Conservation (phyloP, 2,888 invertebrate species). For the Drosophila setosimentum region DNA sequence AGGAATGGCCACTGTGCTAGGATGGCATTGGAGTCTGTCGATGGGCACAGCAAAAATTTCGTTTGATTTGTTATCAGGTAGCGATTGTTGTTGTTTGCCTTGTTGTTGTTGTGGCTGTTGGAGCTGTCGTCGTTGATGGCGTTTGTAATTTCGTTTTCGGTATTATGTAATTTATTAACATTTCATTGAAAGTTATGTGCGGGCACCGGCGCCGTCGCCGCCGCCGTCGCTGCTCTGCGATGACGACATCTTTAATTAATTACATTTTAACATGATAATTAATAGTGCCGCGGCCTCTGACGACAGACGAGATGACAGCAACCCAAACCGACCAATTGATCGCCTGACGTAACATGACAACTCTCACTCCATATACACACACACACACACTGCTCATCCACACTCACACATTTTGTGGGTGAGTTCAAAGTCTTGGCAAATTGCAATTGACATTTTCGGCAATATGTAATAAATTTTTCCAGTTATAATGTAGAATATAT, state of each 20-base stretch:
- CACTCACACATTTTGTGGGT: background rate
- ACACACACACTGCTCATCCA: background rate
- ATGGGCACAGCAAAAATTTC: slow-evolving; percentile 54
- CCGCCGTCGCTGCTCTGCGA: slow-evolving; percentile 37
- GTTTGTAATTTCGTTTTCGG: slow-evolving; percentile 78
- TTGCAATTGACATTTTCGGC: slow-evolving; percentile 10
- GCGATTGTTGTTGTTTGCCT: slow-evolving; percentile 33
- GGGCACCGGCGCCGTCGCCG: slow-evolving; percentile 51
- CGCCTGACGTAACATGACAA: slow-evolving; percentile 44
- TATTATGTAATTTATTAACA: slow-evolving; percentile 79
- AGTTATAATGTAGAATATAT: background rate
- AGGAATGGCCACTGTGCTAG: slow-evolving; percentile 31
- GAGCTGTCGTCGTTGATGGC: slow-evolving; percentile 67
- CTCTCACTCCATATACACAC: background rate
- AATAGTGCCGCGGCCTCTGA: slow-evolving; percentile 66
- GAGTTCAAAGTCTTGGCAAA: slow-evolving; percentile 22
- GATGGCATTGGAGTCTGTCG: slow-evolving; percentile 17
- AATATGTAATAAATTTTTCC: slow-evolving; percentile 1
- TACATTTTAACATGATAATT: slow-evolving; percentile 80
- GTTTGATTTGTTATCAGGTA: slow-evolving; percentile 76
- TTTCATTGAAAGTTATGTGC: slow-evolving; percentile 80
- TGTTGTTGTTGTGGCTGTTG: slow-evolving; percentile 34
- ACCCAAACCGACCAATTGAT: slow-evolving; percentile 50
- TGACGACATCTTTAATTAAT: slow-evolving; percentile 79
- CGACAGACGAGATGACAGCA: slow-evolving; percentile 43